phyloP scores from a whole-genome alignment of 2,113 vertebrate genomes.

The Leptosomus discolor region DNA sequence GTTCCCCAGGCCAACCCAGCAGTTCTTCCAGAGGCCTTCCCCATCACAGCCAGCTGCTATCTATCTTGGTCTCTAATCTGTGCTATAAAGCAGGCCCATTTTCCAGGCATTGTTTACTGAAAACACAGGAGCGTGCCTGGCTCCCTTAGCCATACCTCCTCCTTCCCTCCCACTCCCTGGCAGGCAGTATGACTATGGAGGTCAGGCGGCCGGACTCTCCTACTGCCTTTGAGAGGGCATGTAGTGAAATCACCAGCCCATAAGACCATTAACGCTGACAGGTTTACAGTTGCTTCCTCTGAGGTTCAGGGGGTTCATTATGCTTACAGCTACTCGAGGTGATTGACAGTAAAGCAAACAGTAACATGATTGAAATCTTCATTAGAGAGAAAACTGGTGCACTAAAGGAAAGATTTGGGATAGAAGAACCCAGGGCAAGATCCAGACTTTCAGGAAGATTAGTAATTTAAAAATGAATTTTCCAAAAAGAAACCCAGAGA shows the following conservation, averaged over 20 bases:
- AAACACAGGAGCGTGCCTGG: conserved; percentile 70
- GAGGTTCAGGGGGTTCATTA: not conserved
- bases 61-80: conserved; percentile 50
- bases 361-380: not conserved
- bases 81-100: conserved; percentile 49
- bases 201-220: conserved; percentile 9
- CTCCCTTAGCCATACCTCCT: not conserved
- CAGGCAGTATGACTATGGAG: not conserved
- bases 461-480: not conserved
- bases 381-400: not conserved
- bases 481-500: not conserved
- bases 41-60: not conserved
- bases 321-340: not conserved
- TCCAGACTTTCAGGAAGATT: not conserved
- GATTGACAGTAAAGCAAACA: not conserved
- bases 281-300: not conserved
- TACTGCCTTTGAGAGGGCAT: not conserved
- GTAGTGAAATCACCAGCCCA: not conserved
- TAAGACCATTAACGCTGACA: not conserved
- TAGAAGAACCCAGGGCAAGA: not conserved
- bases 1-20: not conserved
- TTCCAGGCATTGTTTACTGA: conserved; percentile 68
- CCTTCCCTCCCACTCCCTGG: not conserved
- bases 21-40: not conserved
- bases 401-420: not conserved